Percentiles rank a stretch among this genome's conserved stretches.
phyloP scores from a whole-genome alignment of 2,888 invertebrate species.

The Nomada flava region DNA sequence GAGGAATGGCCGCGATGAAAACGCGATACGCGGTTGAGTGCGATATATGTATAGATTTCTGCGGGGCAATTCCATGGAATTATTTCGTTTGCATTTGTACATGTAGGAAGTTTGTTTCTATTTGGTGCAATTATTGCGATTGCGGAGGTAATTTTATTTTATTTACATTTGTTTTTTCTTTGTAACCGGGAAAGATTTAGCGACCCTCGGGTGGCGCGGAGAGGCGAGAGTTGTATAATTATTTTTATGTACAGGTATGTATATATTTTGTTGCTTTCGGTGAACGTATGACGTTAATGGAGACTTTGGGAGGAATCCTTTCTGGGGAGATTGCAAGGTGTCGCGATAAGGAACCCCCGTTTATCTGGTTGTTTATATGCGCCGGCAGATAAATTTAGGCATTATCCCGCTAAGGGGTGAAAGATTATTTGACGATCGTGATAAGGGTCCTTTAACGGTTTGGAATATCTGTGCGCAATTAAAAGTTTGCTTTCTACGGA shows the following conservation, averaged over 20 bases:
- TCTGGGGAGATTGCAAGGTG: neutral
- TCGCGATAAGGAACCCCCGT: slow-evolving; percentile 10
- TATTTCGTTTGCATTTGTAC: no score
- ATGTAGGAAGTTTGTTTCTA: no score
- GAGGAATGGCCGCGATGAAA: no score
- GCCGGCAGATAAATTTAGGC: neutral
- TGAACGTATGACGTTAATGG: neutral
- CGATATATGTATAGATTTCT: neutral
- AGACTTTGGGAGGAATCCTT: slow-evolving; percentile 1
- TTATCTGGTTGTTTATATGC: slow-evolving; percentile 11
- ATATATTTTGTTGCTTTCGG: no score
- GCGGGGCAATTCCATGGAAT: no score
- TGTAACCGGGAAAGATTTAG: no score
- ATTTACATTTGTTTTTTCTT: neutral
- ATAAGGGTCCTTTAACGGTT: slow-evolving; percentile 5
- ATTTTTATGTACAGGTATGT: no score
- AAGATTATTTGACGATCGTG: slow-evolving; percentile 1
- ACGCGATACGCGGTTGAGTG: neutral
- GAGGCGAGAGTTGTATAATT: no score
- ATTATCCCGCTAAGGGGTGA: neutral
- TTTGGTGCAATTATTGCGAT: no score
- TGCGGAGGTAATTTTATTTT: no score
- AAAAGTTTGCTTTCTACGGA: slow-evolving; percentile 5
- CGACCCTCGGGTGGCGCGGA: neutral
- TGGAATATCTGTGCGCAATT: slow-evolving; percentile 11